A percentile compares a stretch with the other conserved stretches of the same genome.
Conservation (phyloP, 2,888 invertebrate species). For the Hemistola chrysoprasaria region DNA sequence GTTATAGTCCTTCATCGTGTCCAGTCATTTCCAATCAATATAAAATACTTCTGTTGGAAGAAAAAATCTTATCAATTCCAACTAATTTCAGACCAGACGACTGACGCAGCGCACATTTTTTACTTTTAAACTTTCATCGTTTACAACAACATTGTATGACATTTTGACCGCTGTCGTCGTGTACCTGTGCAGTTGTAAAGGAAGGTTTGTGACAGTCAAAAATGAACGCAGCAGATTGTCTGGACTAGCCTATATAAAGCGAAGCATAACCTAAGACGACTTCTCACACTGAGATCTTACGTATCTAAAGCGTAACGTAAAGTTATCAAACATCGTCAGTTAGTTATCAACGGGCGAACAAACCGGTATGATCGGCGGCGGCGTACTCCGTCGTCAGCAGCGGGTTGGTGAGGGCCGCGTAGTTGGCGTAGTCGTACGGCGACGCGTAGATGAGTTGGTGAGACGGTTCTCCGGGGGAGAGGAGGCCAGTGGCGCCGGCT, state of each 20-base stretch:
- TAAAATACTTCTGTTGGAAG: slow-evolving; percentile 12
- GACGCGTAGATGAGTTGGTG: slow-evolving; percentile 94
- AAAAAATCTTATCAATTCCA: slow-evolving; percentile 3
- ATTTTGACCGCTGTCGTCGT: no score
- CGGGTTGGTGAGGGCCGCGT: slow-evolving; percentile 92
- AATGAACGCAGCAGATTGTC: no score
- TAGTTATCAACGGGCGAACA: slow-evolving; percentile 79
- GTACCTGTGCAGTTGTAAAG: no score
- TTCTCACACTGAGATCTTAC: no score
- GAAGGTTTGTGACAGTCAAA: no score
- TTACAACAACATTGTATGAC: no score
- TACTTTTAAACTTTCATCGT: no score
- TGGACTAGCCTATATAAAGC: no score
- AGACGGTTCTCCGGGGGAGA: slow-evolving; percentile 84
- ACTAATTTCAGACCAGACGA: neutral
- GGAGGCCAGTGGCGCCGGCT: slow-evolving; percentile 63
- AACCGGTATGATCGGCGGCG: slow-evolving; percentile 94
- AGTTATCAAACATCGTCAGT: slow-evolving; percentile 31
- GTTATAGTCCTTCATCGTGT: slow-evolving; percentile 6
- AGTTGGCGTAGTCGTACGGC: slow-evolving; percentile 95
- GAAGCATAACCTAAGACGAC: no score
- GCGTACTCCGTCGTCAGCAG: slow-evolving; percentile 91
- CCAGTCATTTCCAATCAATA: slow-evolving; percentile 11
- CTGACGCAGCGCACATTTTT: no score
- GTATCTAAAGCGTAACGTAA: slow-evolving; percentile 1